Percentiles rank a stretch among this genome's conserved stretches.
Evolutionary conservation across 1,140 invertebrate species (phyloP).

Genomic region (Drosophila kurseongensis): DNA sequence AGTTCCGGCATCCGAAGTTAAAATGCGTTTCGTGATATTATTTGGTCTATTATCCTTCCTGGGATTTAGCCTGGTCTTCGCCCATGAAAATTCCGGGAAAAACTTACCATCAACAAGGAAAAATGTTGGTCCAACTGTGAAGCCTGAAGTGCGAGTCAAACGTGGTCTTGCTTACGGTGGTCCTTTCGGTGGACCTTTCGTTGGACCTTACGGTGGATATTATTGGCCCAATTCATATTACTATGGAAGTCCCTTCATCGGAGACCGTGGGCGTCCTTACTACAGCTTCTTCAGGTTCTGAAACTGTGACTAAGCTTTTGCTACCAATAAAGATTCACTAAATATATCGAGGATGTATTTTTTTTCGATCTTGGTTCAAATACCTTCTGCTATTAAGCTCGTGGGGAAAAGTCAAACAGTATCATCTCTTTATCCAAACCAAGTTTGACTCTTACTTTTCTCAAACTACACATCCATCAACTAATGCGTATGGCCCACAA

Average conservation of each 20-base stretch:
- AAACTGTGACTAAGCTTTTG: neutral
- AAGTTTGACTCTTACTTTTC: conserved; percentile 41
- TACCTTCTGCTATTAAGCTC: neutral
- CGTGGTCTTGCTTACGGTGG: conserved; percentile 16
- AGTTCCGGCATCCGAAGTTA: neutral
- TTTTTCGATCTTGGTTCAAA: neutral
- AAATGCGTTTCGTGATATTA: conserved; percentile 46
- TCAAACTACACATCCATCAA: conserved; percentile 30
- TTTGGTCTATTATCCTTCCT: conserved; percentile 34
- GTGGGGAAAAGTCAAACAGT: too few relatives aligned
- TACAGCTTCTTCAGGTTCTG: neutral
- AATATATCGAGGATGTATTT: neutral
- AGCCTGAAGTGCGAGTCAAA: conserved; percentile 39
- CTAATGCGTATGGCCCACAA: conserved; percentile 54
- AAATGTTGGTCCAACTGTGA: neutral
- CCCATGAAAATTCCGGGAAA: neutral
- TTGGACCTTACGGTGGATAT: too few relatives aligned
- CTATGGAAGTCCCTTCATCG: neutral
- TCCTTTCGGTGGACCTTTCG: neutral
- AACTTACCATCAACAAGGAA: conserved; percentile 1
- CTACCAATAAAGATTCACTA: conserved; percentile 32
- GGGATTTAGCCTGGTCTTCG: conserved; percentile 18
- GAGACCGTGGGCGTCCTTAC: neutral
- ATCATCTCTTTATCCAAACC: neutral
- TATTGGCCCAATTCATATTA: too few relatives aligned